A percentile compares a stretch with the other conserved stretches of the same genome.
Evolutionary conservation across 2,888 invertebrate genomes (phyloP).

Genomic region (Pterostichus niger): DNA sequence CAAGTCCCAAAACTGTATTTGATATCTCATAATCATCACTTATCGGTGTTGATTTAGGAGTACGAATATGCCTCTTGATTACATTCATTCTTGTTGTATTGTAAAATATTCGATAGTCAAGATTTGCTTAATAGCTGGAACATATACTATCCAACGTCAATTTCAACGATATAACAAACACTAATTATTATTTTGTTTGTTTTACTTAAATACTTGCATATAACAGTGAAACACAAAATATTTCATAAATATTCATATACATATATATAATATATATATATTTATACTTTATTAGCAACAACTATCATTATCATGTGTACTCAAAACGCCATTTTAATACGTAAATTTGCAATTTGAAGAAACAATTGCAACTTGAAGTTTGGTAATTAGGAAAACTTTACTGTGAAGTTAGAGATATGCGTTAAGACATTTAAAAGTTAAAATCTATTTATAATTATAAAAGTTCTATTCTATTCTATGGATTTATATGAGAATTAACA

Average conservation of each 20-base stretch:
- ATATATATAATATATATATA: slow-evolving; percentile 7
- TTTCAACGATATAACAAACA: background rate
- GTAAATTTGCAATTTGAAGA: slow-evolving; percentile 29
- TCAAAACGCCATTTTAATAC: slow-evolving; percentile 57
- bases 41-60: slow-evolving; percentile 89
- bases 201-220: slow-evolving; percentile 13
- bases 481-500: too few relatives aligned
- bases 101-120: slow-evolving; percentile 18
- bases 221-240: slow-evolving; percentile 2
- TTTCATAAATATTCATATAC: slow-evolving; percentile 25
- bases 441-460: background rate
- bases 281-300: slow-evolving; percentile 28
- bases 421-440: background rate
- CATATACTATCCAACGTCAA: slow-evolving; percentile 5
- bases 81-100: slow-evolving; percentile 69
- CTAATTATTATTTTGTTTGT: slow-evolving; percentile 5
- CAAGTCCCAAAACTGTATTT: slow-evolving; percentile 95
- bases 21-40: slow-evolving; percentile 95
- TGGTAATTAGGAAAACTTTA: background rate
- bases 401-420: background rate
- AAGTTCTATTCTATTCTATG: too few relatives aligned
- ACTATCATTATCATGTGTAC: slow-evolving; percentile 53
- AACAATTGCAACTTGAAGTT: slow-evolving; percentile 4
- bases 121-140: slow-evolving; percentile 17
- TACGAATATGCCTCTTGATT: slow-evolving; percentile 73